A percentile compares a stretch with the other conserved stretches of the same genome.
These are phyloP conservation scores for Pollenia amentaria DNA, from an alignment of 2,888 invertebrate species.

Conservation along the genomic window DNA sequence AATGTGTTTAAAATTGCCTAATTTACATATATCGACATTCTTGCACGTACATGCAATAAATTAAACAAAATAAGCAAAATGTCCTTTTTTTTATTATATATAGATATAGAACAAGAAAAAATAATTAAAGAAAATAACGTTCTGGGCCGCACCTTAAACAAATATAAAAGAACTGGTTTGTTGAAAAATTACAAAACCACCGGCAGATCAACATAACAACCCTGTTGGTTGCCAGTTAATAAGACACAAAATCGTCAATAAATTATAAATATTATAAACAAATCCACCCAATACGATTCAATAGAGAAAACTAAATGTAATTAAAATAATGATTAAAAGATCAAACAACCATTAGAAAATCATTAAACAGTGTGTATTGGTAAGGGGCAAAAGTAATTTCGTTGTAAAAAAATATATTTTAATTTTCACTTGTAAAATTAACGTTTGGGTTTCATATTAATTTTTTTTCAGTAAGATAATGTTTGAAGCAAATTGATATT, in stretches of 20 bases:
- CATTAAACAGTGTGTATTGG: conserved; percentile 28
- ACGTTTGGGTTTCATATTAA: no score
- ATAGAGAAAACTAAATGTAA: conserved; percentile 31
- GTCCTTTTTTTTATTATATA: conserved; percentile 42
- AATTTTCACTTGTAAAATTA: no score
- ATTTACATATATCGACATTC: background rate
- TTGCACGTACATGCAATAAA: background rate
- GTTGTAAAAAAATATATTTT: background rate
- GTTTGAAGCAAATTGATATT: no score
- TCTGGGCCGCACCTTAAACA: conserved; percentile 45
- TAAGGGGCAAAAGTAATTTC: conserved; percentile 15
- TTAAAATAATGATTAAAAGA: conserved; percentile 42
- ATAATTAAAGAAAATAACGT: background rate
- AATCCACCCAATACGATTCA: conserved; percentile 47
- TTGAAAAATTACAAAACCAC: conserved; percentile 20
- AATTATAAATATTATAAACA: conserved; percentile 43
- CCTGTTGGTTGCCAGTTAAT: background rate
- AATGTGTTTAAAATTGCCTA: background rate
- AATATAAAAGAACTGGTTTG: conserved; percentile 21
- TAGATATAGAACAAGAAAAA: background rate
- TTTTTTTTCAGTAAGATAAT: no score
- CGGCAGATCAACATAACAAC: conserved; percentile 4
- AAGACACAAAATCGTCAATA: conserved; percentile 41
- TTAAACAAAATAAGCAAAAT: background rate
- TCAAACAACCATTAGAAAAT: conserved; percentile 46